phyloP scores from a whole-genome alignment of 2,797 vertebrate species.

The Morus bassanus region DNA sequence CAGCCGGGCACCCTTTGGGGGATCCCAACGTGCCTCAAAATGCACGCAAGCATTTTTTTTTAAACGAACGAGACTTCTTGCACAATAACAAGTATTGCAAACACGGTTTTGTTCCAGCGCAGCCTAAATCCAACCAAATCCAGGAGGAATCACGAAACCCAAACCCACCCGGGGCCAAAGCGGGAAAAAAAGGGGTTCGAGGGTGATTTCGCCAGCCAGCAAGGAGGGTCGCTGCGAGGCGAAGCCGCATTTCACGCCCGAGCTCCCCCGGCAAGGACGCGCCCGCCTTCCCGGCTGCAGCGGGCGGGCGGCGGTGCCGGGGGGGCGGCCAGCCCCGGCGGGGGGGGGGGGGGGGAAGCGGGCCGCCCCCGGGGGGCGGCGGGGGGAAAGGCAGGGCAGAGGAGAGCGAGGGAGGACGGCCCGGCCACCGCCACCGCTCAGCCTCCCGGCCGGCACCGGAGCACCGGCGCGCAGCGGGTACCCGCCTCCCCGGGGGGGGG shows the following conservation, averaged over 20 bases:
- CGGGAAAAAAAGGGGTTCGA: not conserved
- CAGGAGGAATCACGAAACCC: not conserved
- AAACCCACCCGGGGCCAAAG: not conserved
- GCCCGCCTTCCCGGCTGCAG: not conserved
- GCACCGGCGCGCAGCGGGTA: too few species aligned
- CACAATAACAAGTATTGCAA: not conserved
- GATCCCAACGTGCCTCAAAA: fast-evolving
- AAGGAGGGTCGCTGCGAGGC: not conserved
- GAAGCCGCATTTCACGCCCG: constrained; percentile 7
- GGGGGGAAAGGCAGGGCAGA: not conserved
- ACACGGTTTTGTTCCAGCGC: not conserved
- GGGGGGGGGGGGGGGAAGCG: not conserved
- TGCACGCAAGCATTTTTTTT: fast-evolving
- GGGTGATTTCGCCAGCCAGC: not conserved
- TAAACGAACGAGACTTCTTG: not conserved
- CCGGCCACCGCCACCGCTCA: not conserved
- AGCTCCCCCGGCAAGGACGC: constrained; percentile 6
- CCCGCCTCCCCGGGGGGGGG: too few species aligned
- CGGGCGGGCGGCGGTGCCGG: not conserved
- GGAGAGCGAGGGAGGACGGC: not conserved
- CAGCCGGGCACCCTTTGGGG: not conserved
- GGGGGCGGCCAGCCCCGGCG: not conserved
- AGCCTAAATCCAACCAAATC: not conserved
- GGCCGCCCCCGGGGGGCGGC: not conserved
- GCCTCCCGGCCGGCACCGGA: not conserved